Percentiles rank a stretch among this genome's conserved stretches.
phyloP scores from a whole-genome alignment of 2,797 vertebrate species.

The Sciaenops ocellatus region DNA sequence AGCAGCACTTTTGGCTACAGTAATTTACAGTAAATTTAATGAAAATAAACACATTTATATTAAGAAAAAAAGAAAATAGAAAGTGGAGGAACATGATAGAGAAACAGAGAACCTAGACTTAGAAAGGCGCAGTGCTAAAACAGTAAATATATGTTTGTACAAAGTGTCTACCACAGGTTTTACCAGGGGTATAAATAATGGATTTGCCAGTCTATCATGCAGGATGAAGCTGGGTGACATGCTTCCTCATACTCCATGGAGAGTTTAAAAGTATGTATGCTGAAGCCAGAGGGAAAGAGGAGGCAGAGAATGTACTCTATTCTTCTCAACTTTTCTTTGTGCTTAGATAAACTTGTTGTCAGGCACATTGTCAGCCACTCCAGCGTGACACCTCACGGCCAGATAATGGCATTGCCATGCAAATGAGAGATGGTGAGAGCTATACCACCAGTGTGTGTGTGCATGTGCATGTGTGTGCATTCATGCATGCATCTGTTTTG shows the following conservation, averaged over 20 bases:
- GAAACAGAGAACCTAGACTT: slow-evolving; percentile 28
- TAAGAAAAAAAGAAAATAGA: slow-evolving; percentile 38
- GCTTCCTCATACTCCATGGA: slow-evolving; percentile 64
- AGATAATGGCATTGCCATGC: slow-evolving; percentile 88
- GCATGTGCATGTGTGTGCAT: slow-evolving; percentile 51
- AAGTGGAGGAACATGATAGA: slow-evolving; percentile 30
- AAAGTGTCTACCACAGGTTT: slow-evolving; percentile 65
- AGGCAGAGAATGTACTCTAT: slow-evolving; percentile 77
- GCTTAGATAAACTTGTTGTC: slow-evolving; percentile 89
- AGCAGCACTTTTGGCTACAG: slow-evolving; percentile 54
- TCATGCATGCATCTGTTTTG: slow-evolving; percentile 70
- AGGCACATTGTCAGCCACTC: slow-evolving; percentile 82
- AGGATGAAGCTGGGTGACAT: slow-evolving; percentile 64
- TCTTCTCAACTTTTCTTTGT: slow-evolving; percentile 84
- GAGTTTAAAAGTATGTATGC: slow-evolving; percentile 72
- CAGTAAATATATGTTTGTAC: slow-evolving; percentile 51
- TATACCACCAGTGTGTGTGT: slow-evolving; percentile 48
- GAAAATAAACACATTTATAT: slow-evolving; percentile 66
- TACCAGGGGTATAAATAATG: slow-evolving; percentile 62
- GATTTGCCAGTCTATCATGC: slow-evolving; percentile 65
- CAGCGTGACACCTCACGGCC: slow-evolving; percentile 85
- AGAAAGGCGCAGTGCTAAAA: slow-evolving; percentile 52
- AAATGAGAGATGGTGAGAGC: slow-evolving; percentile 84
- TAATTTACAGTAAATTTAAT: slow-evolving; percentile 61
- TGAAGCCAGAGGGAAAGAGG: slow-evolving; percentile 70